Conservation (phyloP, 2,888 invertebrate species). For the Ctena decussata region DNA sequence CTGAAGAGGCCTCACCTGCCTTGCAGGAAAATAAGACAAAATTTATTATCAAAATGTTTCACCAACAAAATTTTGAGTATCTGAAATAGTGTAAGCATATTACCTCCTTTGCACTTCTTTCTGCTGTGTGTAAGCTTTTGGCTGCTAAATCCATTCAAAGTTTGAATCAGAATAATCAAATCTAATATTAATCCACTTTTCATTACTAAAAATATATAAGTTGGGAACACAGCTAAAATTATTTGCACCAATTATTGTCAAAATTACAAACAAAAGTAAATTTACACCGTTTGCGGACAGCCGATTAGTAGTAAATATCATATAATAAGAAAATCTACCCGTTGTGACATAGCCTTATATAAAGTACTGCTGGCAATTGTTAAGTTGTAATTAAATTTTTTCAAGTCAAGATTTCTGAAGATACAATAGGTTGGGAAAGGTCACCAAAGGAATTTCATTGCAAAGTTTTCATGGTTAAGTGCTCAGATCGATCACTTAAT, state of each 20-base stretch:
- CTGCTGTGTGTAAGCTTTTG: neutral
- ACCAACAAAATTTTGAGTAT: no score
- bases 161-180: neutral
- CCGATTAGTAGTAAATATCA: no score
- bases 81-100: no score
- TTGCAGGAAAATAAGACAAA: no score
- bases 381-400: neutral
- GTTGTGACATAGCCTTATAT: no score
- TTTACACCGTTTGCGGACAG: neutral
- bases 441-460: conserved; percentile 1
- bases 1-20: no score
- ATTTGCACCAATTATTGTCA: neutral
- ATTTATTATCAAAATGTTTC: no score
- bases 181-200: neutral
- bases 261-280: neutral
- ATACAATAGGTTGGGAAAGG: conserved; percentile 4
- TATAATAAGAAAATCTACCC: no score
- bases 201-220: neutral
- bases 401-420: neutral
- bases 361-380: neutral
- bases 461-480: neutral
- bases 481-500: neutral
- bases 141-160: neutral
- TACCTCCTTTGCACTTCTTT: neutral
- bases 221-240: neutral